Base-by-base conservation (phyloP, 1,140 invertebrate species). In the Diorhabda carinulata region DNA sequence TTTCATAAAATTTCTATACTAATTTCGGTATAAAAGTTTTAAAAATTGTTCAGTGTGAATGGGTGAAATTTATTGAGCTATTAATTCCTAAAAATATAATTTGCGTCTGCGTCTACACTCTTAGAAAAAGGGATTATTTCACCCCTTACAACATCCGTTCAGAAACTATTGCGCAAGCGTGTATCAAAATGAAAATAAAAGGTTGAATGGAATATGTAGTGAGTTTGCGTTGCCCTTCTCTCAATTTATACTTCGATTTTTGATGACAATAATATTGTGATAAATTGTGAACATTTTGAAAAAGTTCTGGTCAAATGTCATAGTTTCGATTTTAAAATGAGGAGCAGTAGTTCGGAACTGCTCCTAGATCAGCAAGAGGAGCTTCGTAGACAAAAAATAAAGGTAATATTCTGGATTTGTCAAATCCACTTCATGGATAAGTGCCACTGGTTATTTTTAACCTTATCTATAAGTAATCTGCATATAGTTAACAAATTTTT, bases 331-430 rank as follows among this genome's bases (percentile, higher is more conserved):
- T 66, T 70, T 71, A 78, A 73, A 72, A 92, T 93, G 91, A 87
- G 89, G 82, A 90, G 91, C 83, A 90, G 90, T 84, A 93, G 91
- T 84, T 92, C 90, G 76, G 91, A 93, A 85, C 87, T 92, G 81
- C 86, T 93, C 85, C 89, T 93, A 81, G 90, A 90, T 82, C 83
- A 87, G 78, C 87, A 89, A 83, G 85, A 87, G 81, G 88, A 90
- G 82, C 82, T 89, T 79, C 84, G 89, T 78, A 87, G 87, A 83
- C 86, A 86, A 78, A 90, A 90, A 81, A 86, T 90, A 40, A 76
- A 76, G 70, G 73, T 72, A 70, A 52, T 3, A 4, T 25, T 52
- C 47, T 52, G 2, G 47, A 3, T 52, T 52, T n/a, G n/a, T 8
- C n/a, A 52, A 8, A n/a, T 52, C n/a, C 47, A 52, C 47, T 52